These are phyloP conservation scores for Gallinago nigripennis DNA, from an alignment of 2,797 vertebrate species.

Conservation along the genomic window DNA sequence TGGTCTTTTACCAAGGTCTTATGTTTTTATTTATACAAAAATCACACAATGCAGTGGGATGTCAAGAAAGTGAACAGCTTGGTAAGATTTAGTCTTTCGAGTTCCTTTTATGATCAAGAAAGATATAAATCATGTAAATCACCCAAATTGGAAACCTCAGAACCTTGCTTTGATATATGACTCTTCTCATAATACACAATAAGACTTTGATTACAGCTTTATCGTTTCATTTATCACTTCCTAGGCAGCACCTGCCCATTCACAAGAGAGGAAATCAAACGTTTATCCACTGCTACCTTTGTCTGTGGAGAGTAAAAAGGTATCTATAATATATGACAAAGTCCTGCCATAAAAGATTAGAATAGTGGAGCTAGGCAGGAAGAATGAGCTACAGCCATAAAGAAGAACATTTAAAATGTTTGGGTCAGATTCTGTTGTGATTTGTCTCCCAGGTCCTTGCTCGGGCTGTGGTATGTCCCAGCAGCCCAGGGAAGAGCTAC, in stretches of 20 bases:
- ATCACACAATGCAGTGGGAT: not conserved
- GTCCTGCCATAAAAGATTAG: not conserved
- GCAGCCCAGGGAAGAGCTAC: not conserved
- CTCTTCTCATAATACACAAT: not conserved
- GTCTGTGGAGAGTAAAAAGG: not conserved
- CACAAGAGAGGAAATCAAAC: not conserved
- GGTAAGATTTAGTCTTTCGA: not conserved
- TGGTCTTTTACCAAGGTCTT: not conserved
- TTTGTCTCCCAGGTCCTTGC: not conserved
- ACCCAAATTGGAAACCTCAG: not conserved
- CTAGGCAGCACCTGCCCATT: not conserved
- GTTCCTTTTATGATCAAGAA: not conserved
- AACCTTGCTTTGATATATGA: not conserved
- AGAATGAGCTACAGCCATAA: not conserved
- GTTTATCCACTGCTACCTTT: not conserved
- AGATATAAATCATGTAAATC: not conserved
- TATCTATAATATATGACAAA: not conserved
- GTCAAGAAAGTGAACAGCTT: not conserved
- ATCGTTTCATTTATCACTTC: conserved; percentile 2
- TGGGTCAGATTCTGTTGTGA: not conserved
- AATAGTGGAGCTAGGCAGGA: not conserved
- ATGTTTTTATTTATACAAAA: not conserved
- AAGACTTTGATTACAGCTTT: not conserved
- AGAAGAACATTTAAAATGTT: not conserved
- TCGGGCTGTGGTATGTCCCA: not conserved